Percentiles rank a stretch among this genome's conserved stretches.
Conservation (phyloP, 1,140 invertebrate species). For the Nautilus pompilius region DNA sequence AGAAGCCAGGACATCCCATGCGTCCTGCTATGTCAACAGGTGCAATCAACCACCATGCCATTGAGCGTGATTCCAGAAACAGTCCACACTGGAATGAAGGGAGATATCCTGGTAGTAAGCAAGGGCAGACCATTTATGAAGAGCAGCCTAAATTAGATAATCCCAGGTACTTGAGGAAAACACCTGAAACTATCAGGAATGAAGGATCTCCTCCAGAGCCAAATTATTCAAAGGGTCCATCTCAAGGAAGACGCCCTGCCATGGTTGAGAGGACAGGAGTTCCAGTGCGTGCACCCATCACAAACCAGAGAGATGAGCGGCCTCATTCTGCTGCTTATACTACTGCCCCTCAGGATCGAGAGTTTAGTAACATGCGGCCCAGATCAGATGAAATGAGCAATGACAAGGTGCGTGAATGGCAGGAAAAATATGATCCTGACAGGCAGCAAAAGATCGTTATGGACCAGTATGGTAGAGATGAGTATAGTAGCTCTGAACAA, state of each 20-base stretch:
- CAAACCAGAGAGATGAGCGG: slow-evolving; percentile 29
- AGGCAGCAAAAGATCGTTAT: slow-evolving; percentile 23
- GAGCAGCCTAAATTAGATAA: slow-evolving; percentile 35
- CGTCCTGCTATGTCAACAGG: slow-evolving; percentile 37
- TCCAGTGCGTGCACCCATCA: slow-evolving; percentile 26
- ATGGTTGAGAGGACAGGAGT: slow-evolving; percentile 16
- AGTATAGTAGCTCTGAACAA: slow-evolving; percentile 10
- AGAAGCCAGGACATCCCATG: slow-evolving; percentile 19
- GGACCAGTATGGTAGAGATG: slow-evolving; percentile 15
- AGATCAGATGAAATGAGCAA: slow-evolving; percentile 41
- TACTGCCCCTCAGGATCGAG: slow-evolving; percentile 19
- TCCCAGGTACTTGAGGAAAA: slow-evolving; percentile 13
- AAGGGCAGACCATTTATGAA: slow-evolving; percentile 36
- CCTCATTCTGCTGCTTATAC: slow-evolving; percentile 39
- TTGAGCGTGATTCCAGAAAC: too few species aligned
- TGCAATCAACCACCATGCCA: slow-evolving; percentile 23
- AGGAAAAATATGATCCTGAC: slow-evolving; percentile 28
- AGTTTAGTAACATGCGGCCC: slow-evolving; percentile 23
- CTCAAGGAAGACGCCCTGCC: too few species aligned
- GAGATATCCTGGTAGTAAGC: slow-evolving; percentile 19
- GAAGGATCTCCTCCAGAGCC: too few species aligned
- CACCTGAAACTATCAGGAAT: slow-evolving; percentile 14
- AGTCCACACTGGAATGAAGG: too few species aligned
- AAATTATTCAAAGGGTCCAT: too few species aligned
- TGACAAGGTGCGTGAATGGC: slow-evolving; percentile 34